A percentile compares a stretch with the other conserved stretches of the same genome.
Evolutionary conservation across 64 coral and sea anemone species (phyloP).

Genomic region (Montipora capricornis): DNA sequence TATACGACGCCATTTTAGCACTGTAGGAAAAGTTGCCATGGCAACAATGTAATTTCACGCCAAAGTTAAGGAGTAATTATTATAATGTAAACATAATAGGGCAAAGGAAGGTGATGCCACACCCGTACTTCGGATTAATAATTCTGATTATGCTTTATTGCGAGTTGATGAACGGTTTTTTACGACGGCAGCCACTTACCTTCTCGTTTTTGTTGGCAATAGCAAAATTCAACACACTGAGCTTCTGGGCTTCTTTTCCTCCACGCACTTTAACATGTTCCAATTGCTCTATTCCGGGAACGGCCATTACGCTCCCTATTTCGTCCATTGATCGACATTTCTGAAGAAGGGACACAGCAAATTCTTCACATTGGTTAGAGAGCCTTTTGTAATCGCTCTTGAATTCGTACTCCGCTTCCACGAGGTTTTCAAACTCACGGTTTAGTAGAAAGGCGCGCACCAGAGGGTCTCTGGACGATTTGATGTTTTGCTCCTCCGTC

Average conservation of each 20-base stretch:
- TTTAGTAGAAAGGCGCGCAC: constrained; percentile 78
- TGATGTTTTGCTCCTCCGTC: neutral
- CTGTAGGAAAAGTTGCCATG: too few species aligned
- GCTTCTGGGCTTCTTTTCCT: constrained; percentile 52
- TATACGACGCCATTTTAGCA: too few species aligned
- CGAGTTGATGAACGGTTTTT: too few species aligned
- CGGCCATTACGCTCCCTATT: constrained; percentile 73
- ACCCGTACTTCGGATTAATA: too few species aligned
- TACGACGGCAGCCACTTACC: constrained; percentile 25
- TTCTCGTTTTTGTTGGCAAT: constrained; percentile 83
- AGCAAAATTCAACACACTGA: constrained; percentile 85
- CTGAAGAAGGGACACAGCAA: constrained; percentile 71
- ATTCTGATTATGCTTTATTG: too few species aligned
- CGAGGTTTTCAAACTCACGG: constrained; percentile 43
- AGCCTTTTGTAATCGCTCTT: constrained; percentile 70
- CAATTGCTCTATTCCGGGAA: constrained; percentile 55
- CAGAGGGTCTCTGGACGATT: constrained; percentile 67
- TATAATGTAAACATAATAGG: too few species aligned
- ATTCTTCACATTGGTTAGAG: constrained; percentile 74
- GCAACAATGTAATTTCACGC: too few species aligned
- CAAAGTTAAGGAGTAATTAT: too few species aligned
- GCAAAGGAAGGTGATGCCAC: too few species aligned
- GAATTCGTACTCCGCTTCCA: constrained; percentile 76
- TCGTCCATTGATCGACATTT: constrained; percentile 81
- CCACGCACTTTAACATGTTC: constrained; percentile 69